A percentile compares a stretch with the other conserved stretches of the same genome.
phyloP scores from a whole-genome alignment of 2,888 invertebrate genomes.

The Seladonia tumulorum region DNA sequence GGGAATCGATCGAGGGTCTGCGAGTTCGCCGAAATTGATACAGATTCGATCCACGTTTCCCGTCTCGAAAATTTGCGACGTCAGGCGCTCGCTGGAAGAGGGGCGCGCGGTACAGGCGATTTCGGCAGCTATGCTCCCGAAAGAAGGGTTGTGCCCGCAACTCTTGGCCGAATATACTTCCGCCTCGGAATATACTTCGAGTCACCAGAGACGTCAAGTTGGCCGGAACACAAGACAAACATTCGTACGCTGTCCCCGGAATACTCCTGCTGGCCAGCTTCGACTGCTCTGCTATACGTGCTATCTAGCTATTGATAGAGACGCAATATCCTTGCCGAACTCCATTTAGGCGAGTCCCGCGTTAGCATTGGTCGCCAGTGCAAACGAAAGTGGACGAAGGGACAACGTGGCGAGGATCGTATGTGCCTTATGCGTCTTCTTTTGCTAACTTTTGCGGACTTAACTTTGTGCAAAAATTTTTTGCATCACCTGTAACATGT shows the following conservation, averaged over 20 bases:
- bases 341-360: slow-evolving; percentile 14
- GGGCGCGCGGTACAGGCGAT: background rate
- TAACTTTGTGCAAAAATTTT: no score
- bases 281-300: background rate
- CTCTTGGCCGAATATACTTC: slow-evolving; percentile 4
- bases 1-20: background rate
- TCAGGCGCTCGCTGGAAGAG: background rate
- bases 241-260: slow-evolving; percentile 18
- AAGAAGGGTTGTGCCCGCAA: background rate
- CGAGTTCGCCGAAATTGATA: background rate
- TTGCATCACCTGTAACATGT: no score
- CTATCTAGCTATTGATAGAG: slow-evolving; percentile 56
- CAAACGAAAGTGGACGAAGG: slow-evolving; percentile 28
- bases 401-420: background rate
- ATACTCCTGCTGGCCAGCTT: slow-evolving; percentile 28
- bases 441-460: background rate
- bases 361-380: slow-evolving; percentile 19
- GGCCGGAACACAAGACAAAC: slow-evolving; percentile 37
- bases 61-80: background rate
- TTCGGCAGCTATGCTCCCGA: background rate
- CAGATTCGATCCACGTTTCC: background rate
- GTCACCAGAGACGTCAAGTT: slow-evolving; percentile 27
- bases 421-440: background rate
- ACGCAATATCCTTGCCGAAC: slow-evolving; percentile 68
- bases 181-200: slow-evolving; percentile 3